These are phyloP conservation scores for Nycticorax nycticorax DNA, from an alignment of 2,113 vertebrate genomes.

Conservation along the genomic window DNA sequence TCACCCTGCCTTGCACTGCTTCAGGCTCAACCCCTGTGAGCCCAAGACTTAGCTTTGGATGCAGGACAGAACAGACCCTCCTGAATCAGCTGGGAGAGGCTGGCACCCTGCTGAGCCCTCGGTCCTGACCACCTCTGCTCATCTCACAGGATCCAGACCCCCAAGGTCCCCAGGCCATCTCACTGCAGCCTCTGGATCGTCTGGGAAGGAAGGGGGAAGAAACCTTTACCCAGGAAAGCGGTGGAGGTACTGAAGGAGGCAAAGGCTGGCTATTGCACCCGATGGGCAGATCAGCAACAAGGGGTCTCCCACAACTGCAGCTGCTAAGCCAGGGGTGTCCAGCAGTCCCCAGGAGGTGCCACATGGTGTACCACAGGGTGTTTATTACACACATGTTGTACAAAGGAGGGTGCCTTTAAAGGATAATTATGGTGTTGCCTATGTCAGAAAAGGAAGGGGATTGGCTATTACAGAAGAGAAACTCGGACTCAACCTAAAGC, in stretches of 20 bases:
- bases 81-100: neutral
- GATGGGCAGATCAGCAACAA: rapidly evolving
- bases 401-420: neutral
- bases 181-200: rapidly evolving
- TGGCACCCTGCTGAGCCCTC: neutral
- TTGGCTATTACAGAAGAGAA: neutral
- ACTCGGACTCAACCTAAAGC: neutral
- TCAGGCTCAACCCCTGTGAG: neutral
- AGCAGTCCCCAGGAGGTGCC: neutral
- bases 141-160: rapidly evolving
- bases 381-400: neutral
- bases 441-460: neutral
- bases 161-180: neutral
- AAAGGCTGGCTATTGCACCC: neutral
- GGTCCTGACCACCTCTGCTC: neutral
- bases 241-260: neutral
- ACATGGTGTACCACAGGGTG: neutral
- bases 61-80: neutral
- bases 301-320: neutral
- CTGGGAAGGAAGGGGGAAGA: neutral
- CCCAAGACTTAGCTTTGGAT: neutral
- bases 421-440: neutral
- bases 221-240: neutral
- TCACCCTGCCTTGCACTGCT: neutral
- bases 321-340: neutral